Base-by-base conservation (phyloP, 2,888 invertebrate genomes). In the Aproaerema taeniolella region DNA sequence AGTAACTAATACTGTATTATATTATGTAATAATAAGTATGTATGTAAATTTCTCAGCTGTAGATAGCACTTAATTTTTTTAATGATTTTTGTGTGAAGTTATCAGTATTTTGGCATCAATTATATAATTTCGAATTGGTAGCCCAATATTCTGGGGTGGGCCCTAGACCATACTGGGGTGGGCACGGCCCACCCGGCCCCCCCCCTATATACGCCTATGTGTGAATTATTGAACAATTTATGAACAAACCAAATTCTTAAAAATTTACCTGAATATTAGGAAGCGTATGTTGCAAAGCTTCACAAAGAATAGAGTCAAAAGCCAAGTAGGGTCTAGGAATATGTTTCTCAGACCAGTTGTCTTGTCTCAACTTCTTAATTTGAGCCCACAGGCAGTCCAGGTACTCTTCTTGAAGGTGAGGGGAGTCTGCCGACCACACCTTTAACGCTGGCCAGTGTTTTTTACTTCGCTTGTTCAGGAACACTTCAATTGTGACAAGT, bases 281-380 rank as follows among this genome's bases (percentile, higher is more conserved):
- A 48, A 99, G 87, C 66, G 96, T 97, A 69, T 99, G 99, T 65
- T 98, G 98, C 49, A 99, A 78, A 2, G 98, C 98, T 76, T 98
- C 98, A 79, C 97, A 97, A 13, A 99, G 80, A 48, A 96, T 94
- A 0, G 95, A 95, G 74, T 98, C 98, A 76, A 98, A 99, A 0
- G 97, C 97, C 39, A 98, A 88, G 70, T 99, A 99, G 0, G 98
- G 98, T 25, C 99, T 89, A 0, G 94, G 92, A 60, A 99, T 97
- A 72, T 98, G 97, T 67, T 97, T 97, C 68, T 99, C 98, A 16
- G 95, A 93, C 99, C 99, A 99, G 74, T 96, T 96, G 60, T 98
- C 97, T 63, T 94, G 93, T 17, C 95, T 91, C 29, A 99, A 79
- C 68, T 98, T 97, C 50, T 82, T 83, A 1, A 86, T 83, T 49